Percentiles rank a stretch among this genome's conserved stretches.
These are phyloP conservation scores for Sesia apiformis DNA, from an alignment of 2,888 invertebrate species.

Conservation along the genomic window DNA sequence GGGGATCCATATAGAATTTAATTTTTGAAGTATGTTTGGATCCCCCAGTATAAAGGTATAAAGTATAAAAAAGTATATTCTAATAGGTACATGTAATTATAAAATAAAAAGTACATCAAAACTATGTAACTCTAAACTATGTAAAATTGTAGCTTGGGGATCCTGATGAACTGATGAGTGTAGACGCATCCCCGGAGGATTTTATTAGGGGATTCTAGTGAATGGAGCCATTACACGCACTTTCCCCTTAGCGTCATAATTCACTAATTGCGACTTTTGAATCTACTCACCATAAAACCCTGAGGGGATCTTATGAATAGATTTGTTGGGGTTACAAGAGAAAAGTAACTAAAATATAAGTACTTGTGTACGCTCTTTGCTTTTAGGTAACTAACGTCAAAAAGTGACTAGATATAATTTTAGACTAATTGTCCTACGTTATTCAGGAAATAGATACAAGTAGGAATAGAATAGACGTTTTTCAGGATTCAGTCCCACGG, in stretches of 20 bases:
- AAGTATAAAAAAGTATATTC: no score
- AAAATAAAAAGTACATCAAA: no score
- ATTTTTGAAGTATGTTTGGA: no score
- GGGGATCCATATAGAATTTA: no score
- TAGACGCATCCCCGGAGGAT: no score
- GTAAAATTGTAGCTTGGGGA: no score
- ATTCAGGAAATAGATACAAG: constrained; percentile 13
- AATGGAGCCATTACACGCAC: background rate
- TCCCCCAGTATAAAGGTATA: no score
- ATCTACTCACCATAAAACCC: constrained; percentile 31
- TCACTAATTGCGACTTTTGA: constrained; percentile 7
- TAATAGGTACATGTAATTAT: no score
- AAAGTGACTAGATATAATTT: constrained; percentile 13
- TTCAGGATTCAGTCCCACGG: constrained; percentile 48
- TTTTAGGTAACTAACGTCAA: constrained; percentile 10
- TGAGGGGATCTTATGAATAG: constrained; percentile 5
- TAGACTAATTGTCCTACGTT: constrained; percentile 8
- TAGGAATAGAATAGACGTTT: constrained; percentile 5
- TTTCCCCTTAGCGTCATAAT: constrained; percentile 4
- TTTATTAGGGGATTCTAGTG: no score
- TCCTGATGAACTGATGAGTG: no score
- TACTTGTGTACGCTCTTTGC: background rate
- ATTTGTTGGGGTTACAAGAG: background rate
- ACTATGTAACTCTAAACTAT: no score
- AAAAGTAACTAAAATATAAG: background rate